These are phyloP conservation scores for Chaenocephalus aceratus DNA, from an alignment of 2,113 vertebrate genomes.

Conservation along the genomic window DNA sequence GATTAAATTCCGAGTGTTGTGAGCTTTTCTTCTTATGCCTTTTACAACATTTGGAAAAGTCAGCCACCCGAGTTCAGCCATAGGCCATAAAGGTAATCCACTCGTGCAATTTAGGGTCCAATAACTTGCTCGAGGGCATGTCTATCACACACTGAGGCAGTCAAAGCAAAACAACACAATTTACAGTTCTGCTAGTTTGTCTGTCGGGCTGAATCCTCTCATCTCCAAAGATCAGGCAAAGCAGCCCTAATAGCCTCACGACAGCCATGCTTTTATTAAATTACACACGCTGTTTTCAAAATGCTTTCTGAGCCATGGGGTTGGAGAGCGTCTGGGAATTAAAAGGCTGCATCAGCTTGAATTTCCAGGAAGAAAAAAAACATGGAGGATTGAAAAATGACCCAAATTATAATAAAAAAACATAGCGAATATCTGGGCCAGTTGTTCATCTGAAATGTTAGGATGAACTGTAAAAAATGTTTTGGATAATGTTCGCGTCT, in stretches of 20 bases:
- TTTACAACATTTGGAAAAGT: no score
- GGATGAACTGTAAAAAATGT: neutral
- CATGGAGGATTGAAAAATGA: neutral
- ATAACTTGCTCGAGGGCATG: neutral
- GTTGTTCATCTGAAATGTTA: neutral
- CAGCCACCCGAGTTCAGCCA: neutral
- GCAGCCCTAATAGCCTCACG: conserved; percentile 21
- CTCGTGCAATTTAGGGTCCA: neutral
- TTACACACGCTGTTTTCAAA: conserved; percentile 42
- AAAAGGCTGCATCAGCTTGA: conserved; percentile 8
- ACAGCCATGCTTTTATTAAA: conserved; percentile 43
- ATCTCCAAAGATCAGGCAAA: conserved; percentile 31
- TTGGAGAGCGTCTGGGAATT: conserved; percentile 3
- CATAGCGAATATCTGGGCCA: neutral
- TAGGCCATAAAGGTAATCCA: neutral
- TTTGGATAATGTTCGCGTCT: neutral
- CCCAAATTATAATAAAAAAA: neutral
- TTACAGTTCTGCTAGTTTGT: neutral
- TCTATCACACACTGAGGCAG: neutral
- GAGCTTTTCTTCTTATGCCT: no score
- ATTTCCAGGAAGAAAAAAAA: conserved; percentile 10
- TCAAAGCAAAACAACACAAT: neutral
- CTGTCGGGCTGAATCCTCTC: conserved; percentile 7
- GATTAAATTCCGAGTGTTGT: no score
- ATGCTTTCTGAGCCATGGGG: conserved; percentile 13